Base-by-base conservation (phyloP, 2,888 invertebrate species). In the Oeneis ivallda region DNA sequence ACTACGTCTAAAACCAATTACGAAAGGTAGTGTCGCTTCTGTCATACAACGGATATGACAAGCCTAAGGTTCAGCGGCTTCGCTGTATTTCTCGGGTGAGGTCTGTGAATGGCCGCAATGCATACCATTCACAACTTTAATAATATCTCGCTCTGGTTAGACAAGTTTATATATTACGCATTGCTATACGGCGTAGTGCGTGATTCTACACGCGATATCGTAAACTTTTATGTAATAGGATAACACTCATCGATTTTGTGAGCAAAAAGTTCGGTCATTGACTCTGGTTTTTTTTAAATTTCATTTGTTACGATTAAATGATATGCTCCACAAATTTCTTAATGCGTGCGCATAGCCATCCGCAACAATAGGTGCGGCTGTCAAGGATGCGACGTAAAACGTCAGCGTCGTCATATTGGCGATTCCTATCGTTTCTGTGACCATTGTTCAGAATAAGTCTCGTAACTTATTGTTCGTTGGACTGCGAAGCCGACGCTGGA, bases 371-470 rank as follows among this genome's bases (percentile, higher is more conserved):
- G 84, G 70, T 74, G 74, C 73, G 74, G 75, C 73, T 70, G 76
- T 72, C 76, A 76, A 79, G 80, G 77, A 81, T 79, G 78, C 76
- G 68, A 73, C 70, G 74, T 72, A 58, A 59, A 81, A 86, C 89
- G 88, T 90, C 88, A 89, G 77, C 74, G 70, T 72, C 79, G 70
- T 72, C 79, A 79, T 82, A 85, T 90, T 89, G 87, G 79, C 80
- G 86, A 91, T 91, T 87, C 90, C 76, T 87, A 87, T 89, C 89
- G 84, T 86, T 84, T 80, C 82, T 81, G 80, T 69, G 75, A 77
- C 89, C 82, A 91, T 91, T 91, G 91, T 91, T 91, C 91, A 85
- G 83, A 88, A 91, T 91, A 91, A 82, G 91, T 91, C 89, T 80
- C 88, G 85, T 71, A 75, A 83, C 83, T 85, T 87, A 90, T 91